Evolutionary conservation across 2,113 vertebrate species (phyloP).

Genomic region (Amazona vittata): DNA sequence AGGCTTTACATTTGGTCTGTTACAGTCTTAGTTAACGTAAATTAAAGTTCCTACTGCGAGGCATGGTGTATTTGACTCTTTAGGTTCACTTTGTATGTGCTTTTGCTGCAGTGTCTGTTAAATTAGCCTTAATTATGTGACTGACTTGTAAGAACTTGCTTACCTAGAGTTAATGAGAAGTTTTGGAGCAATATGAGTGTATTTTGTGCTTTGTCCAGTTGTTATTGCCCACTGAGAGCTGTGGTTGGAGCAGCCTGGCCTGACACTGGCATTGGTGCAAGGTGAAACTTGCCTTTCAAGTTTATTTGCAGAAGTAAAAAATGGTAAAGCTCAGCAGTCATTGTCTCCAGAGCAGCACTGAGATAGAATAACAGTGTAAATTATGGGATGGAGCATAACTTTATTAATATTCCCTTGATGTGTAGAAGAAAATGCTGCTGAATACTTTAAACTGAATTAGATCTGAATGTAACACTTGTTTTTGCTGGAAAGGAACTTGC

Average conservation of each 20-base stretch:
- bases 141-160: constrained; percentile 27
- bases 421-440: background rate
- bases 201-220: constrained; percentile 35
- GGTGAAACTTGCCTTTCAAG: constrained; percentile 9
- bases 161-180: constrained; percentile 41
- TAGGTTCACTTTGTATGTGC: background rate
- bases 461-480: background rate
- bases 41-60: background rate
- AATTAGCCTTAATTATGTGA: constrained; percentile 32
- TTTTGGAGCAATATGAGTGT: background rate
- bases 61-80: background rate
- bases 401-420: background rate
- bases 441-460: background rate
- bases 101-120: constrained; percentile 4
- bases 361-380: background rate
- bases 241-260: background rate
- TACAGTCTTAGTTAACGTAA: background rate
- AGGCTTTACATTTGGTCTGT: background rate
- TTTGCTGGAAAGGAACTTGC: background rate
- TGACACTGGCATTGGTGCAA: background rate
- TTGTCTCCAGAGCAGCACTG: background rate
- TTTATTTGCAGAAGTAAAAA: constrained; percentile 21
- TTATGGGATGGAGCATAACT: background rate
- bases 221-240: background rate
- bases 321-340: background rate